A percentile compares a stretch with the other conserved stretches of the same genome.
phyloP scores from a whole-genome alignment of 2,797 vertebrate genomes.

The Poliocrania exsul region DNA sequence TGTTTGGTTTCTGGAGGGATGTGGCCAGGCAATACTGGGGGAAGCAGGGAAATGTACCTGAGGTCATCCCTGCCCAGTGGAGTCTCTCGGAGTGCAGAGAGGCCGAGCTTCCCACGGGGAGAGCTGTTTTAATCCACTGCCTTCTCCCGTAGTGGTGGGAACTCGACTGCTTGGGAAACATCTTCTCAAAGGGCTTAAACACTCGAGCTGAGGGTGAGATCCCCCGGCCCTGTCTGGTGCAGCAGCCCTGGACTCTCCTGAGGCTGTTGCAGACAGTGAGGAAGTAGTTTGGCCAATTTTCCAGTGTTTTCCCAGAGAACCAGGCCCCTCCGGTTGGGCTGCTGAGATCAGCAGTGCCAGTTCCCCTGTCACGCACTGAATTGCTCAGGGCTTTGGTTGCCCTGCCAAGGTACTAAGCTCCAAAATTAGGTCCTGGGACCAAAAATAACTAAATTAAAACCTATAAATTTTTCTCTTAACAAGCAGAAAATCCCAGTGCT shows the following conservation, averaged over 20 bases:
- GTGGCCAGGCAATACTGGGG: background rate
- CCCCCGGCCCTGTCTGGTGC: background rate
- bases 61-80: background rate
- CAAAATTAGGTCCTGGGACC: slow-evolving; percentile 49
- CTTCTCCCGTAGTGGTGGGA: background rate
- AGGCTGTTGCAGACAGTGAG: background rate
- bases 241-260: background rate
- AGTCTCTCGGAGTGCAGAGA: background rate
- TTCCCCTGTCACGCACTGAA: background rate
- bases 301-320: background rate
- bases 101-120: background rate
- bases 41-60: background rate
- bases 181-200: background rate
- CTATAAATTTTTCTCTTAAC: slow-evolving; percentile 44
- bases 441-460: slow-evolving; percentile 58
- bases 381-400: slow-evolving; percentile 7
- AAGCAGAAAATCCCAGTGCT: slow-evolving; percentile 48
- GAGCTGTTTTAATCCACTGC: background rate
- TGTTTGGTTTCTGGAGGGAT: background rate
- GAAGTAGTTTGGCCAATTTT: background rate
- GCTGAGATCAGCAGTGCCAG: slow-evolving; percentile 17
- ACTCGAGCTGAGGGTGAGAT: background rate
- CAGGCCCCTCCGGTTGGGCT: fast-evolving
- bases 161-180: fast-evolving
- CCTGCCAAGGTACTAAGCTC: slow-evolving; percentile 37